Conservation (phyloP, 2,113 vertebrate species). For the Pollimyrus isidori region DNA sequence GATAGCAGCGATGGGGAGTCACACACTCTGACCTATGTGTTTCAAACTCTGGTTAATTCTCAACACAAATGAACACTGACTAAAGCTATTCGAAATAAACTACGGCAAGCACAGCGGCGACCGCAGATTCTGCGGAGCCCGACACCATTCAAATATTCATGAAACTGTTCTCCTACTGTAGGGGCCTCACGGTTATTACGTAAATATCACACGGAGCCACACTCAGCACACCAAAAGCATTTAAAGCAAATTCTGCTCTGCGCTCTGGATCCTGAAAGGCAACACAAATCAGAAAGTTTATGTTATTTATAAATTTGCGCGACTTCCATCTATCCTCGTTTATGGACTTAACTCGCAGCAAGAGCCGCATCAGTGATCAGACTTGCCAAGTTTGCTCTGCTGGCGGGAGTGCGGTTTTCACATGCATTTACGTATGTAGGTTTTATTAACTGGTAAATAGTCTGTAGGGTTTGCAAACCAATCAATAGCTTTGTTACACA, state of each 20-base stretch:
- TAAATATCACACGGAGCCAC: not conserved
- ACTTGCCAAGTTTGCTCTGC: no score
- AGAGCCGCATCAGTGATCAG: not conserved
- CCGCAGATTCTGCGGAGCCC: not conserved
- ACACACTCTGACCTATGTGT: not conserved
- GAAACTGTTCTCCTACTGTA: not conserved
- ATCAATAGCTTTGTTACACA: no score
- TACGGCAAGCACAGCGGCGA: not conserved
- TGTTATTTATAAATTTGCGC: not conserved
- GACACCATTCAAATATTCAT: not conserved
- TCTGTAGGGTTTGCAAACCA: no score
- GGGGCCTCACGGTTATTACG: not conserved
- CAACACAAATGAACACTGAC: no score
- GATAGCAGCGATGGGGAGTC: not conserved
- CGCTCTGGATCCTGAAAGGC: not conserved
- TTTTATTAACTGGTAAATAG: no score
- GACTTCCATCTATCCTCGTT: not conserved
- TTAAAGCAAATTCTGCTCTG: not conserved
- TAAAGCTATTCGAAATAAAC: not conserved
- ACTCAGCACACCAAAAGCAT: not conserved
- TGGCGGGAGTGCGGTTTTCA: no score
- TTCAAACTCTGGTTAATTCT: not conserved
- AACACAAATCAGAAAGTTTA: not conserved
- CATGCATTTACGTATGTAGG: no score
- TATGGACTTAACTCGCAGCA: not conserved